A percentile compares a stretch with the other conserved stretches of the same genome.
phyloP scores from a whole-genome alignment of 2,888 invertebrate genomes.

The Steinernema hermaphroditum region DNA sequence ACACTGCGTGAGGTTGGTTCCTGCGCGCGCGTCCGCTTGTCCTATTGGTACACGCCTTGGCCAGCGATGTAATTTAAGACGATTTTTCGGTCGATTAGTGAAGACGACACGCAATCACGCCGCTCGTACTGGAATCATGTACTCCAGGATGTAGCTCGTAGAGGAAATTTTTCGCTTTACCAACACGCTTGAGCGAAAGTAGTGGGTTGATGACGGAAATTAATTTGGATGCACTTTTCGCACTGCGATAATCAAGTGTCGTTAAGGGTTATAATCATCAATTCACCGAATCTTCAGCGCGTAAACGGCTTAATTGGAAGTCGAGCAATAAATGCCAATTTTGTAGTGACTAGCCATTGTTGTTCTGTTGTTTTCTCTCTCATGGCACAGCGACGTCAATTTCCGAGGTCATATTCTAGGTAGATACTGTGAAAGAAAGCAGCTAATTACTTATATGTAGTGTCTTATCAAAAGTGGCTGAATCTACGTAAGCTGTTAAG shows the following conservation, averaged over 20 bases:
- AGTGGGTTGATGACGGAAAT: background rate
- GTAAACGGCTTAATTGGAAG: too few relatives aligned
- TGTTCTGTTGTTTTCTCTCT: too few relatives aligned
- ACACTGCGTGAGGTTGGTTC: background rate
- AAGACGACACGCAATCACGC: background rate
- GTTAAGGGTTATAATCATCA: background rate
- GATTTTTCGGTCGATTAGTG: conserved; percentile 25
- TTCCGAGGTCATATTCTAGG: too few relatives aligned
- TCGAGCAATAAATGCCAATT: too few relatives aligned
- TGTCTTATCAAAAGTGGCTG: too few relatives aligned
- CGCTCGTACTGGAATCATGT: background rate
- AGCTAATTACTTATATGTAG: too few relatives aligned
- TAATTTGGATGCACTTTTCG: background rate
- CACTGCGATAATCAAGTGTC: background rate
- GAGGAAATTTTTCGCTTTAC: background rate
- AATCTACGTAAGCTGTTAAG: too few relatives aligned
- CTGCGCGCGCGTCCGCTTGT: conserved; percentile 6
- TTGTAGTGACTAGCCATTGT: too few relatives aligned
- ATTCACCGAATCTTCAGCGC: too few relatives aligned
- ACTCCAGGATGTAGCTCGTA: background rate
- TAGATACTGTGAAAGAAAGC: too few relatives aligned
- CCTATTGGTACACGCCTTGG: background rate
- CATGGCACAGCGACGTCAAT: too few relatives aligned
- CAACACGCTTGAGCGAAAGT: background rate
- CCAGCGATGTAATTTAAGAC: conserved; percentile 23